Evolutionary conservation across 1,140 invertebrate species (phyloP).

Genomic region (Drosophila pandora): DNA sequence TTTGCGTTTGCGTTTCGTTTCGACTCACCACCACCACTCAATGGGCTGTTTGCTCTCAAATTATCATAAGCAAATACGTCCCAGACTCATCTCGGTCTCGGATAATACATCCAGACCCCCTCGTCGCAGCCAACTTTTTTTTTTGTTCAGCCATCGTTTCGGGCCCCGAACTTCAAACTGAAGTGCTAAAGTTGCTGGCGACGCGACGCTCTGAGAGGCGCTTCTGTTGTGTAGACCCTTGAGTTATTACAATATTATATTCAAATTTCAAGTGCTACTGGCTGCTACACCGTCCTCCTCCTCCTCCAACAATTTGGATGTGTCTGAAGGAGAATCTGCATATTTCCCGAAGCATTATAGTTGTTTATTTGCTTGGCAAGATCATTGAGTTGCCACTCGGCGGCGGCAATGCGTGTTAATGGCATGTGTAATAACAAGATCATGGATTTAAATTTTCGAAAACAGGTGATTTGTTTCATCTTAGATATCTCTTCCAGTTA

Average conservation of each 20-base stretch:
- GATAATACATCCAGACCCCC: slow-evolving; percentile 12
- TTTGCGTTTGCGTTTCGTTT: slow-evolving; percentile 9
- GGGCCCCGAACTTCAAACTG: slow-evolving; percentile 55
- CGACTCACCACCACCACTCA: slow-evolving; percentile 47
- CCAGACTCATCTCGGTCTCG: slow-evolving; percentile 11
- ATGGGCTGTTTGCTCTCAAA: slow-evolving; percentile 79
- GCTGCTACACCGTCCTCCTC: slow-evolving; percentile 21
- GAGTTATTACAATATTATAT: slow-evolving; percentile 80
- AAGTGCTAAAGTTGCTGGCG: slow-evolving; percentile 81
- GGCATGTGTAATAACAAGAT: slow-evolving; percentile 70
- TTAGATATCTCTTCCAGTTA: background rate
- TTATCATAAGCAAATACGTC: slow-evolving; percentile 81
- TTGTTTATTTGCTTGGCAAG: slow-evolving; percentile 68
- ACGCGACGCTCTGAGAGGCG: slow-evolving; percentile 80
- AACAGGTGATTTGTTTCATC: background rate
- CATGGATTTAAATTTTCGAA: slow-evolving; percentile 48
- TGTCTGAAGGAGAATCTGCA: slow-evolving; percentile 60
- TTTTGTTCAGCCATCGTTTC: slow-evolving; percentile 49
- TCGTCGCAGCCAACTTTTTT: slow-evolving; percentile 34
- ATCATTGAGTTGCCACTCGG: slow-evolving; percentile 66
- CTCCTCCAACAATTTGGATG: background rate
- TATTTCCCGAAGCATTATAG: slow-evolving; percentile 56
- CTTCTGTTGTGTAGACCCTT: slow-evolving; percentile 81
- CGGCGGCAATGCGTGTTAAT: slow-evolving; percentile 53
- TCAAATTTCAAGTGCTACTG: slow-evolving; percentile 78